Evolutionary conservation across 2,888 invertebrate genomes (phyloP), one percentile per base, ranked within the genome.

Genomic region (Apantesis nais): DNA sequence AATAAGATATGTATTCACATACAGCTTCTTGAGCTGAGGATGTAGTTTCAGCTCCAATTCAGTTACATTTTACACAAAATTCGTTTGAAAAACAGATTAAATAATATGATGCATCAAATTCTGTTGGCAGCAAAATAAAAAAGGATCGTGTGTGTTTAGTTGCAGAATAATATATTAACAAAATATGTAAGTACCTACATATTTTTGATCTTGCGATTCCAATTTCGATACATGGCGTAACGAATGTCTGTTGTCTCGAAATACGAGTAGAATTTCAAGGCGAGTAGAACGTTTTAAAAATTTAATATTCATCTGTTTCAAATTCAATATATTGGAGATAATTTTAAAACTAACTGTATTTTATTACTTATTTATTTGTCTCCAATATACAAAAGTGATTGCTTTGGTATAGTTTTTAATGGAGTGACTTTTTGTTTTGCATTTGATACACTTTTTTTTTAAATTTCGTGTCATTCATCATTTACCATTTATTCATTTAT

Each of bases 231-330:
- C 62, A 25, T 63, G 41, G 29, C 37, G 19, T 41, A 41, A 63
- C 41, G 41, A 41, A 14, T 41, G 41, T 41, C 19, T 41, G 25
- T 55, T 29, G 62, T 63, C 25, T 63, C 29, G 62, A 39, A 63
- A 63, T 63, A 41, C 41, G 62, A 63, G 62, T 1, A 62, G 8
- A 29, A 63, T 29, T 63, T 63, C 62, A 63, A 63, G 41, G 62
- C 41, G 19, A 16, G 25, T 29, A 41, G 39, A 25, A 29, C 25
- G 29, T 19, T 14, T 39, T n/a, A 22, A 48, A n/a, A n/a, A 8
- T 41, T 25, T 16, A 63, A 41, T 19, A 25, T 25, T 12, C 55
- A n/a, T 9, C 2, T 25, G 55, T 55, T 25, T 55, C 25, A 55
- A 55, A 55, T 25, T 14, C 25, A 55, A 1, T 55, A 4, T 12